A percentile compares a stretch with the other conserved stretches of the same genome.
These are phyloP conservation scores for Heliconius sara DNA, from an alignment of 2,888 invertebrate species.

Conservation along the genomic window DNA sequence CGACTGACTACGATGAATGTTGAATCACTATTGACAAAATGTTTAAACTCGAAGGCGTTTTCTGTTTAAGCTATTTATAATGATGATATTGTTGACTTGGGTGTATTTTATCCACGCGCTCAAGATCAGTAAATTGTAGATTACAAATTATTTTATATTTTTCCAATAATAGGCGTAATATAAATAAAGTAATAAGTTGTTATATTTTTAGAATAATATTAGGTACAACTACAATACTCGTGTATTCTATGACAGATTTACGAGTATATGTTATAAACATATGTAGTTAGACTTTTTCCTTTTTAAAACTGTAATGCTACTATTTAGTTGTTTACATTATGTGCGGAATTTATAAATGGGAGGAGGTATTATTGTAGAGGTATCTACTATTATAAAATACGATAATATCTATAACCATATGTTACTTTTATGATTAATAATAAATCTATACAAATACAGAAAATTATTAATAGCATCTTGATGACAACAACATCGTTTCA, in stretches of 20 bases:
- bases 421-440: background rate
- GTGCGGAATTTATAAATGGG: background rate
- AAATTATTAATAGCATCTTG: background rate
- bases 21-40: conserved; percentile 56
- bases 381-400: background rate
- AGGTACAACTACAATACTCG: no score
- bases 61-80: conserved; percentile 70
- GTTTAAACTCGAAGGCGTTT: conserved; percentile 54
- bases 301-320: background rate
- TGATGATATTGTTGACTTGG: conserved; percentile 64
- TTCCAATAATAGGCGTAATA: background rate
- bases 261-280: background rate
- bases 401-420: background rate
- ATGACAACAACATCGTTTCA: background rate
- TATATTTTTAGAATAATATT: no score
- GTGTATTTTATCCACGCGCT: conserved; percentile 58
- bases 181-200: no score
- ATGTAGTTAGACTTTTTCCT: background rate
- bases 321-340: background rate
- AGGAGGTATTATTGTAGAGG: background rate
- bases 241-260: background rate
- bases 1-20: conserved; percentile 43
- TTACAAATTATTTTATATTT: conserved; percentile 35
- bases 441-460: background rate
- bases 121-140: conserved; percentile 62